These are phyloP conservation scores for Lycorma delicatula DNA, from an alignment of 1,140 invertebrate genomes.

Conservation along the genomic window DNA sequence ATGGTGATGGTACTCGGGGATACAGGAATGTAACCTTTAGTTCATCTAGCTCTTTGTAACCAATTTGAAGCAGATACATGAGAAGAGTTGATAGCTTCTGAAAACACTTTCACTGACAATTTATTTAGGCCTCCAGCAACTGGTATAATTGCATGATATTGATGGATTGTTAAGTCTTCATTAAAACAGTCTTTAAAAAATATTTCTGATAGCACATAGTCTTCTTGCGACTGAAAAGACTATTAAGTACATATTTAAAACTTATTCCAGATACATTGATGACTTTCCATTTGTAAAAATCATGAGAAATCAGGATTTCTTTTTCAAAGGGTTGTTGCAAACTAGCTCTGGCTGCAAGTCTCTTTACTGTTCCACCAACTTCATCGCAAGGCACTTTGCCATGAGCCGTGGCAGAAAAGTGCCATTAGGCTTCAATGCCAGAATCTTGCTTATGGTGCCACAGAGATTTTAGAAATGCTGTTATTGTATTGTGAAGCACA, in stretches of 20 bases:
- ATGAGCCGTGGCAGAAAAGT: conserved; percentile 30
- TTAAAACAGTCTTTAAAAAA: neutral
- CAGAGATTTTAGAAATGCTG: conserved; percentile 24
- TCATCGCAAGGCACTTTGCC: conserved; percentile 30
- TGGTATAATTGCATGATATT: neutral
- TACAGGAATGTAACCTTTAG: conserved; percentile 15
- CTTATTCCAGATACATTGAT: neutral
- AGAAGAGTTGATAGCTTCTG: too few relatives aligned
- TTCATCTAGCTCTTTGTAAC: conserved; percentile 16
- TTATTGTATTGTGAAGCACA: too few relatives aligned
- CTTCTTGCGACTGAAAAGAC: neutral
- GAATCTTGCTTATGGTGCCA: conserved; percentile 16
- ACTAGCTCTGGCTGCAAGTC: conserved; percentile 25
- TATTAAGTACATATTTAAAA: neutral
- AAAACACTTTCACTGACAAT: neutral
- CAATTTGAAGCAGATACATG: too few relatives aligned
- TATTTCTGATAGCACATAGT: neutral
- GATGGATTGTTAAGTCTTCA: neutral
- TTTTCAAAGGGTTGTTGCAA: conserved; percentile 19
- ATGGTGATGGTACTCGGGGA: conserved; percentile 14
- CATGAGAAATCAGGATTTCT: conserved; percentile 19
- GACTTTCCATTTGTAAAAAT: conserved; percentile 13
- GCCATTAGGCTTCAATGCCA: conserved; percentile 22
- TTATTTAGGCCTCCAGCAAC: neutral
- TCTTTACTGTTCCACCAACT: conserved; percentile 28